phyloP scores from a whole-genome alignment of 2,113 vertebrate genomes.

The Sciurus niger region DNA sequence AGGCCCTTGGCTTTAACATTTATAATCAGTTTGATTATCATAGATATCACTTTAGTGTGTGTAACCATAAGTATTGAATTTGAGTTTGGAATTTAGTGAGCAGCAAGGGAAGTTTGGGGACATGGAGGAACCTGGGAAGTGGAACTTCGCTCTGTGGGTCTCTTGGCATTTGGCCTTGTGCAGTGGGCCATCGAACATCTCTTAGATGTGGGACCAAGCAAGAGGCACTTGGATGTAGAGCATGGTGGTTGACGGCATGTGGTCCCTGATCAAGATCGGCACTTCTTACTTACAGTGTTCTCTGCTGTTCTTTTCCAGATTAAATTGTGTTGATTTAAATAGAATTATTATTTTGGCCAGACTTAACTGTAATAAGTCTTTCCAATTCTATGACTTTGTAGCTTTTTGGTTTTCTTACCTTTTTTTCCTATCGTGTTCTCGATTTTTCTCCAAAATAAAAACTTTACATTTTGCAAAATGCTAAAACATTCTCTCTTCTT shows the following conservation, averaged over 20 bases:
- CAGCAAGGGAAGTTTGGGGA: background rate
- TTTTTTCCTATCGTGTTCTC: background rate
- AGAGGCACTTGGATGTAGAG: background rate
- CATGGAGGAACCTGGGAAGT: background rate
- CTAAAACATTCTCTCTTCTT: conserved; percentile 21
- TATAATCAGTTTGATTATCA: background rate
- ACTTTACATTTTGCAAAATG: conserved; percentile 17
- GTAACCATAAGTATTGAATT: background rate
- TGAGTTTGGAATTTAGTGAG: background rate
- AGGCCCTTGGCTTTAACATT: background rate
- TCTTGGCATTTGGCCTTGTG: accelerated
- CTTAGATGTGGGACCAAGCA: background rate
- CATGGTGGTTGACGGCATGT: background rate
- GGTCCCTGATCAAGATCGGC: background rate
- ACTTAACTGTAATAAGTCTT: background rate
- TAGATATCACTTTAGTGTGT: background rate
- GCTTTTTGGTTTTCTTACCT: background rate
- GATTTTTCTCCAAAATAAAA: conserved; percentile 49
- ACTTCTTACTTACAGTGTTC: background rate
- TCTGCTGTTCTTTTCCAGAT: background rate
- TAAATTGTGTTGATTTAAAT: background rate
- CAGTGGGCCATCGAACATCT: too few species aligned
- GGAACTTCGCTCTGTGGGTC: accelerated
- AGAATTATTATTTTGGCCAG: background rate
- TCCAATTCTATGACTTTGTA: background rate